A percentile compares a stretch with the other conserved stretches of the same genome.
phyloP scores from a whole-genome alignment of 2,888 invertebrate species.

The Antheraea yamamai region DNA sequence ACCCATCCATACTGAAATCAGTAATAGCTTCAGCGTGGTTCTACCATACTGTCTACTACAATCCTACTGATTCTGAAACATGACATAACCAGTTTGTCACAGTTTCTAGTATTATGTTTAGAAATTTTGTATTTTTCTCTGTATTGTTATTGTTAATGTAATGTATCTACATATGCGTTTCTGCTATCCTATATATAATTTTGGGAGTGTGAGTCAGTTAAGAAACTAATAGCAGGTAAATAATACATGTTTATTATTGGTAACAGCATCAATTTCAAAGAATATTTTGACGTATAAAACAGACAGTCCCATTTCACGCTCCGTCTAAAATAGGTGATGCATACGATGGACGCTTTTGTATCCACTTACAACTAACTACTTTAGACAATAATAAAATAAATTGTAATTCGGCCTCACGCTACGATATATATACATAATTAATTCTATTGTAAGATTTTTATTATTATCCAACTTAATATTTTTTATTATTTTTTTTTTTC shows the following conservation, averaged over 20 bases:
- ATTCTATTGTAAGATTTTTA: too few relatives aligned
- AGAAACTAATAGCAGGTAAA: not conserved
- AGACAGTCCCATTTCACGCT: conserved; percentile 21
- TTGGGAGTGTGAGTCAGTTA: not conserved
- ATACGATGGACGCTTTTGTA: not conserved
- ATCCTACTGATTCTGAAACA: too few relatives aligned
- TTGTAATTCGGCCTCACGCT: not conserved
- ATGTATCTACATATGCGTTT: not conserved
- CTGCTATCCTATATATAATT: not conserved
- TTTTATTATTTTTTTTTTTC: too few relatives aligned
- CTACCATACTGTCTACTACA: too few relatives aligned
- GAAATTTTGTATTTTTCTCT: too few relatives aligned
- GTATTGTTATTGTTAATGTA: too few relatives aligned
- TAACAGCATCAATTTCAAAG: conserved; percentile 9
- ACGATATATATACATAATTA: too few relatives aligned
- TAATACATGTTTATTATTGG: not conserved
- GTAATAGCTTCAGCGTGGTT: too few relatives aligned
- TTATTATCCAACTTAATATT: too few relatives aligned
- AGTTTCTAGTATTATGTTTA: too few relatives aligned
- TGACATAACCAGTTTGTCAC: too few relatives aligned
- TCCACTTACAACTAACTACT: not conserved
- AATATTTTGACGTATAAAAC: not conserved
- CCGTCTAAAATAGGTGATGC: conserved; percentile 11
- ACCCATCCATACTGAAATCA: too few relatives aligned
- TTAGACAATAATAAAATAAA: not conserved